Percentiles rank a stretch among this genome's conserved stretches.
Conservation (phyloP, 2,888 invertebrate genomes). For the Trissolcus brochymenae region DNA sequence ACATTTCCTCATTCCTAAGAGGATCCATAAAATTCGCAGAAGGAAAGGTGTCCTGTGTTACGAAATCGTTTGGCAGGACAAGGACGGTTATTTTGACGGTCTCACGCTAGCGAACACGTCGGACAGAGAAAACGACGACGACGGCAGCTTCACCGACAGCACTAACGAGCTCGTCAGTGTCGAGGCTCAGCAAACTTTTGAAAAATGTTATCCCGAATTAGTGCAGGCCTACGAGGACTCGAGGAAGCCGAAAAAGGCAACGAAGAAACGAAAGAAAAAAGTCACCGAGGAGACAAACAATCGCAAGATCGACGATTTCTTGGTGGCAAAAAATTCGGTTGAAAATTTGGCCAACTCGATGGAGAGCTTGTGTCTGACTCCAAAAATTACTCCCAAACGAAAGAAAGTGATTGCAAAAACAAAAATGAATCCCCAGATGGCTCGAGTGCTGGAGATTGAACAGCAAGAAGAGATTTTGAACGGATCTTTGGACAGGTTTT, state of each 20-base stretch:
- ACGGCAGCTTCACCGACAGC: conserved; percentile 63
- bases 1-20: conserved; percentile 70
- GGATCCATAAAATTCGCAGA: conserved; percentile 79
- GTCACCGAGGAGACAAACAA: conserved; percentile 10
- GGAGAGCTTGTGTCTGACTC: conserved; percentile 65
- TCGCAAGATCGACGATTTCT: conserved; percentile 65
- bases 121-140: conserved; percentile 66
- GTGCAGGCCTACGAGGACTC: conserved; percentile 80
- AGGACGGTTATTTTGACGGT: conserved; percentile 78
- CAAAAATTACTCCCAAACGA: conserved; percentile 74
- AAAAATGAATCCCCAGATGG: conserved; percentile 61
- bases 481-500: conserved; percentile 72
- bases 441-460: conserved; percentile 71
- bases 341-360: conserved; percentile 66
- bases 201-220: conserved; percentile 81
- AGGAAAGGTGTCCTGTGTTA: conserved; percentile 82
- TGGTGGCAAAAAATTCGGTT: conserved; percentile 60
- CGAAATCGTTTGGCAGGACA: conserved; percentile 85
- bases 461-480: conserved; percentile 69
- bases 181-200: conserved; percentile 83
- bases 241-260: conserved; percentile 76
- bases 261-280: conserved; percentile 61
- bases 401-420: conserved; percentile 58
- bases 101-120: conserved; percentile 74
- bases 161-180: conserved; percentile 80